A percentile compares a stretch with the other conserved stretches of the same genome.
Conservation (phyloP, 92 coral and sea anemone genomes). For the Zoanthus solanderi region DNA sequence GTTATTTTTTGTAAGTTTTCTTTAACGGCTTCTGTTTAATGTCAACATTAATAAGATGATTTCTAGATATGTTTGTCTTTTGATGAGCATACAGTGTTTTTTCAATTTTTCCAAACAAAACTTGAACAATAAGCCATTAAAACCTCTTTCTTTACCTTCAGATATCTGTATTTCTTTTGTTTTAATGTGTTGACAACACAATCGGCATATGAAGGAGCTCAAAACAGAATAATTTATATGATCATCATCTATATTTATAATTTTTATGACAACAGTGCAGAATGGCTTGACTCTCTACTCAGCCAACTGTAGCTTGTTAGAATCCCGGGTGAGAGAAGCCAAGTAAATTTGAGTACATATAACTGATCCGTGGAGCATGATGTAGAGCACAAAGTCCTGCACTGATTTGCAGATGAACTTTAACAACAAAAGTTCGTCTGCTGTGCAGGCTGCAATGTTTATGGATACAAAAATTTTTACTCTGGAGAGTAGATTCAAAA, state of each 20-base stretch:
- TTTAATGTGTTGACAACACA: neutral
- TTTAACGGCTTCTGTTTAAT: neutral
- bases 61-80: neutral
- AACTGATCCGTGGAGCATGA: no score
- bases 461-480: no score
- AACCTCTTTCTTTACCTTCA: neutral
- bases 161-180: neutral
- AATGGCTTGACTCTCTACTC: neutral
- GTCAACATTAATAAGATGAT: neutral
- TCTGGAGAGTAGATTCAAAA: no score
- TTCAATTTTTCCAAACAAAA: slow-evolving; percentile 21
- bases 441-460: no score
- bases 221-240: no score
- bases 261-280: neutral
- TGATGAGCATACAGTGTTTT: slow-evolving; percentile 4
- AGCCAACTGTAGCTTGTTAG: neutral
- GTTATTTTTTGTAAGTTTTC: neutral
- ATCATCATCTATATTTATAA: slow-evolving; percentile 22
- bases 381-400: no score
- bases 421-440: no score
- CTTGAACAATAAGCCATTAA: neutral
- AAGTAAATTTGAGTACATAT: no score
- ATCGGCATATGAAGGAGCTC: slow-evolving; percentile 6
- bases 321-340: neutral
- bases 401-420: no score